Conservation (phyloP, 2,797 vertebrate species). For the Gymnothorax reevesii region DNA sequence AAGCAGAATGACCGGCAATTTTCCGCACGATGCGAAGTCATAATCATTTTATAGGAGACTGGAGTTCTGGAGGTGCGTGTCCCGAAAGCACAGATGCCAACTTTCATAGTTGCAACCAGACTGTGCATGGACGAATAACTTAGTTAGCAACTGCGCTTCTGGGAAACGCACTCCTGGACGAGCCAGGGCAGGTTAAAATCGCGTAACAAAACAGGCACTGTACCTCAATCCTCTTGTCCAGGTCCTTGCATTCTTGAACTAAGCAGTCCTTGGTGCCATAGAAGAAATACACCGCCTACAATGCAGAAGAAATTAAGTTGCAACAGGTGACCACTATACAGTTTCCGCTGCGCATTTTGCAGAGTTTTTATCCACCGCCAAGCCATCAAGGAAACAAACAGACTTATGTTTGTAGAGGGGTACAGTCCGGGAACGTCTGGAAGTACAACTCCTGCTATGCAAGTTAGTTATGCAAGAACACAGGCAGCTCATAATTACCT, state of each 20-base stretch:
- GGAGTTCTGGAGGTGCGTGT: background rate
- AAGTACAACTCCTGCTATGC: too few relatives aligned
- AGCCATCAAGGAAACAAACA: background rate
- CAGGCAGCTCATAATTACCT: too few relatives aligned
- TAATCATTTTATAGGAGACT: background rate
- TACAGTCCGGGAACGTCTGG: too few relatives aligned
- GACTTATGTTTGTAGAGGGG: background rate
- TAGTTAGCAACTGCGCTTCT: too few relatives aligned
- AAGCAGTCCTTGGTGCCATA: constrained; percentile 98
- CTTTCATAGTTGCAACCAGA: too few relatives aligned
- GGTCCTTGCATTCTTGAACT: constrained; percentile 96
- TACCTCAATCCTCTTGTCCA: constrained; percentile 98
- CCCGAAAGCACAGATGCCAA: too few relatives aligned
- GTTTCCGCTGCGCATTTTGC: background rate
- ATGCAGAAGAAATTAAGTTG: constrained; percentile 19
- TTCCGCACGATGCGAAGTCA: background rate
- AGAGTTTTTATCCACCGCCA: background rate
- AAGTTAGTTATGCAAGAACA: too few relatives aligned
- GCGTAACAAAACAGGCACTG: constrained; percentile 32
- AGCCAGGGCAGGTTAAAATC: background rate
- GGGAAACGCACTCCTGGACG: too few relatives aligned
- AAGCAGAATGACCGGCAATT: too few relatives aligned
- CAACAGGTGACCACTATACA: background rate
- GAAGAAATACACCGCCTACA: constrained; percentile 92
- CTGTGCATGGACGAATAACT: too few relatives aligned